phyloP scores from a whole-genome alignment of 2,888 invertebrate species.

The Cryptocephalus primarius region DNA sequence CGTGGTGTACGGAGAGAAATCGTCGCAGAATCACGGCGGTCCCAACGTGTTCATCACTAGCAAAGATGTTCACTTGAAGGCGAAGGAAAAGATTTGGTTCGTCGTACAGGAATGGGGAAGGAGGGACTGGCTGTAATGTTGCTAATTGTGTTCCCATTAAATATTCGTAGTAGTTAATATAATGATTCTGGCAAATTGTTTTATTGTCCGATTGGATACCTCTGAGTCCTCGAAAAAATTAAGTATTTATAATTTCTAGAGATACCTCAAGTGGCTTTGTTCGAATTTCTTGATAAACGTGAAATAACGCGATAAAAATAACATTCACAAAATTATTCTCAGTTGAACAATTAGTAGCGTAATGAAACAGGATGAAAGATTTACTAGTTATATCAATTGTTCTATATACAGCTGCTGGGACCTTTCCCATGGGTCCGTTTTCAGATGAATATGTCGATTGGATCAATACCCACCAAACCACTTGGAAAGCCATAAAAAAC shows the following conservation, averaged over 20 bases:
- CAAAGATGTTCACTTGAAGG: constrained; percentile 1
- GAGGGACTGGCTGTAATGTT: constrained; percentile 1
- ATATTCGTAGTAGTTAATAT: no score
- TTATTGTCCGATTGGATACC: no score
- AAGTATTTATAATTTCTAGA: no score
- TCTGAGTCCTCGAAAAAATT: no score
- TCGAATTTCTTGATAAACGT: no score
- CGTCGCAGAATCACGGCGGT: background rate
- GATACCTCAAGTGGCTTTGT: no score
- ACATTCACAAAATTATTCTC: no score
- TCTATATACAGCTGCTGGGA: background rate
- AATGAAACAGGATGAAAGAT: background rate
- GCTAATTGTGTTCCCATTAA: background rate
- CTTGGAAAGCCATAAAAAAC: constrained; percentile 74
- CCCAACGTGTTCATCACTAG: background rate
- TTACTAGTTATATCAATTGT: no score
- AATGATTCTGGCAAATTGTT: no score
- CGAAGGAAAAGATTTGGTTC: constrained; percentile 1
- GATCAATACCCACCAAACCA: constrained; percentile 54
- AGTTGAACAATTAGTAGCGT: no score
- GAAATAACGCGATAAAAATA: no score
- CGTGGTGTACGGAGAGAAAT: background rate
- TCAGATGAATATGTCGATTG: constrained; percentile 61
- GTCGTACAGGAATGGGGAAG: background rate
- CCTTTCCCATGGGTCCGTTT: constrained; percentile 39